Evolutionary conservation across 2,888 invertebrate species (phyloP).

Genomic region (Polydesmus complanatus): DNA sequence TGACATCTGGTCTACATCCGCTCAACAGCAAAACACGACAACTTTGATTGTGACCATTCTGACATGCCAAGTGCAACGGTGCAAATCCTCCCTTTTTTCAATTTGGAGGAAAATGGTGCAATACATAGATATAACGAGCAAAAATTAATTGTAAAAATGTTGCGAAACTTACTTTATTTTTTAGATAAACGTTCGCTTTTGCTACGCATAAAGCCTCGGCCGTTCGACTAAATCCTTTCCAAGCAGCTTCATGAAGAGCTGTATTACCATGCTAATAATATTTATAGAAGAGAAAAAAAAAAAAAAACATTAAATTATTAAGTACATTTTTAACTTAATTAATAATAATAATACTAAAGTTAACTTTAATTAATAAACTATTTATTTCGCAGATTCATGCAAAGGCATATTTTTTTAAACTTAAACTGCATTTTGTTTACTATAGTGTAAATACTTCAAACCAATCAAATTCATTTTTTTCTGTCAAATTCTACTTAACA

Average conservation of each 20-base stretch:
- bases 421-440: too few relatives aligned
- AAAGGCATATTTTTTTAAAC: too few relatives aligned
- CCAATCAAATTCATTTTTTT: too few relatives aligned
- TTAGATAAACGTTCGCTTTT: constrained; percentile 39
- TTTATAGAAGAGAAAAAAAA: not conserved
- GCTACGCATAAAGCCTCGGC: constrained; percentile 55
- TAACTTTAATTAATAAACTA: too few relatives aligned
- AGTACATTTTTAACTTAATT: too few relatives aligned
- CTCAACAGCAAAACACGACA: constrained; percentile 74
- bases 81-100: constrained; percentile 61
- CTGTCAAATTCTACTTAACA: too few relatives aligned
- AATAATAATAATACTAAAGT: too few relatives aligned
- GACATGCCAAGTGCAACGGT: constrained; percentile 85
- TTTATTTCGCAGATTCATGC: too few relatives aligned
- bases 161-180: constrained; percentile 30
- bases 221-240: constrained; percentile 82
- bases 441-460: too few relatives aligned
- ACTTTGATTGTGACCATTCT: constrained; percentile 93
- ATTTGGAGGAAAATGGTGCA: not conserved
- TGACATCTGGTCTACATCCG: constrained; percentile 71
- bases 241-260: constrained; percentile 83
- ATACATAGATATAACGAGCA: not conserved
- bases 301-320: not conserved
- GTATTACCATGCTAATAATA: constrained; percentile 70
- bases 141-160: not conserved